phyloP scores from a whole-genome alignment of 2,113 vertebrate genomes.

The Butorides virescens region DNA sequence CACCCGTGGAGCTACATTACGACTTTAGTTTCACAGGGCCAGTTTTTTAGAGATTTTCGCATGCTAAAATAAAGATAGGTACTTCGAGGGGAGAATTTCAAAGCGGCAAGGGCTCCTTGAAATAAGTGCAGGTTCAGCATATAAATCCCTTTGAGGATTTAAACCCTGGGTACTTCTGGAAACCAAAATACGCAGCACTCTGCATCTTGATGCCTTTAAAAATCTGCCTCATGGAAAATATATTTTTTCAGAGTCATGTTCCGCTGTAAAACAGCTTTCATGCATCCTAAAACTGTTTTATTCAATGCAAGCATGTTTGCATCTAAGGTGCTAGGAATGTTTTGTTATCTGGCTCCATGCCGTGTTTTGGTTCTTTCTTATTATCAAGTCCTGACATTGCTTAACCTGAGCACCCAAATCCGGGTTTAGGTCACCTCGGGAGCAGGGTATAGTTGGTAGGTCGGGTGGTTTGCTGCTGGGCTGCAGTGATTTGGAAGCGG shows the following conservation, averaged over 20 bases:
- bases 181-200: neutral
- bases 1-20: neutral
- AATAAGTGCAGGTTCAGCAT: neutral
- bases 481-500: neutral
- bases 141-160: neutral
- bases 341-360: neutral
- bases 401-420: neutral
- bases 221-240: neutral
- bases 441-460: neutral
- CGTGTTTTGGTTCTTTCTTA: neutral
- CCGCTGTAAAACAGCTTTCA: neutral
- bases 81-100: neutral
- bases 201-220: neutral
- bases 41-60: accelerated
- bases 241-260: neutral
- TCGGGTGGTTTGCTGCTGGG: neutral
- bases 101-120: neutral
- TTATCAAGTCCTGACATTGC: neutral
- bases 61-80: neutral
- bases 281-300: neutral
- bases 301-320: neutral
- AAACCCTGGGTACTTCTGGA: neutral
- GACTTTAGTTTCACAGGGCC: neutral
- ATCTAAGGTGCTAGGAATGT: neutral
- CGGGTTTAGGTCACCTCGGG: neutral